A percentile compares a stretch with the other conserved stretches of the same genome.
phyloP scores from a whole-genome alignment of 2,113 vertebrate genomes.

The Burhinus bistriatus region DNA sequence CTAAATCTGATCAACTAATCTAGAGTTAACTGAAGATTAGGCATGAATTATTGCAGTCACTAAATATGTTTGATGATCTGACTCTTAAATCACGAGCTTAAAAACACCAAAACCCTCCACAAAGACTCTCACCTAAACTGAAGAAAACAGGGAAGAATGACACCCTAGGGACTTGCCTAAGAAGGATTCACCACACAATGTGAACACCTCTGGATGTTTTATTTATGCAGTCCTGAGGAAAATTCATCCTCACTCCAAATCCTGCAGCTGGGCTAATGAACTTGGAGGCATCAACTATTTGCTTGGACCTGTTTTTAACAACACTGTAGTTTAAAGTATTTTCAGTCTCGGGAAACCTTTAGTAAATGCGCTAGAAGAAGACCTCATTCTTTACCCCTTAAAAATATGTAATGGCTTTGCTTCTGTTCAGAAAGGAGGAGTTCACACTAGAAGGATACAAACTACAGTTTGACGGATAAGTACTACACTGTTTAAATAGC shows the following conservation, averaged over 20 bases:
- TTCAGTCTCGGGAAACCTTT: not conserved
- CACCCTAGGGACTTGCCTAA: not conserved
- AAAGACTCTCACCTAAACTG: not conserved
- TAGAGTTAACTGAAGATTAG: not conserved
- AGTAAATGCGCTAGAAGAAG: not conserved
- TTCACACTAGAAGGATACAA: not conserved
- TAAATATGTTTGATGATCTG: not conserved
- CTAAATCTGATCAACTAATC: not conserved
- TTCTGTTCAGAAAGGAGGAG: not conserved
- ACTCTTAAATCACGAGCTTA: not conserved
- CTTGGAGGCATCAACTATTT: not conserved
- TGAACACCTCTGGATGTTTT: not conserved
- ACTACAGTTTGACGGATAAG: not conserved
- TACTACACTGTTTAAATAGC: not conserved
- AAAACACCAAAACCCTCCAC: not conserved
- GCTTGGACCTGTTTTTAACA: not conserved
- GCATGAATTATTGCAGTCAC: not conserved
- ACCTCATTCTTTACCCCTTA: not conserved
- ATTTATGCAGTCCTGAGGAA: not conserved
- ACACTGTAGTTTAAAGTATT: not conserved
- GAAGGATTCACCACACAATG: not conserved
- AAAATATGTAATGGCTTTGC: not conserved
- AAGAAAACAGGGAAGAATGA: not conserved
- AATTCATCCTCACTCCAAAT: not conserved
- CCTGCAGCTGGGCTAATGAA: not conserved